Evolutionary conservation across 1,140 invertebrate species (phyloP), one percentile per base, ranked within the genome.

Genomic region (Trissolcus basalis): DNA sequence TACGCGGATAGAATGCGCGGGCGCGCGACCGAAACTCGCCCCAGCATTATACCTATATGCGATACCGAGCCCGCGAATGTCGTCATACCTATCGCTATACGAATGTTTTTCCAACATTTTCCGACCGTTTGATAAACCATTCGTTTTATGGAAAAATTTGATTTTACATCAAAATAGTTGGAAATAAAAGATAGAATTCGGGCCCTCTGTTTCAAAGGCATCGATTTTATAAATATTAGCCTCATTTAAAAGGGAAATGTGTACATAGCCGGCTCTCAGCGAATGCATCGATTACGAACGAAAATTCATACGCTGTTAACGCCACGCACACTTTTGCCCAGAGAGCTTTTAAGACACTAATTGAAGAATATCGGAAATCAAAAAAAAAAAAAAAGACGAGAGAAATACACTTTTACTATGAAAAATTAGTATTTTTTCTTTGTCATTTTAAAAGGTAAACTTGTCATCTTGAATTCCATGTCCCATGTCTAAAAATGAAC

Each of bases 181-280:
- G 14, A 45, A 8, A 45, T 15, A 45, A 45, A 9, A 3, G n/a
- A n/a, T 1, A 39, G 33, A 35, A 35, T 6, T 6, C n/a, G 36
- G 36, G 19, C 35, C 15, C 64, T 64, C 59, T 35, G 70, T 65
- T 76, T 70, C 70, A 61, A 44, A 60, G 56, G 8, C 58, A 58
- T 67, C 61, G 61, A 77, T 67, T 77, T 77, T 68, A 59, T 55
- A 76, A 76, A 76, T 63, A 72, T 58, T 65, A 61, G 43, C 45
- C 60, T 68, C 65, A 67, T 76, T 65, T 70, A 65, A 70, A 65
- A 76, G 60, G 55, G 56, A 70, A 76, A 70, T 70, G 50, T 60
- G 41, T 58, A 59, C 41, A 45, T 19, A 45, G 19, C 19, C 19
- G 6, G 15, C 49, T 47, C 56, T 44, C 41, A 32, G 58, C 3